Conservation (phyloP, 2,797 vertebrate genomes). For the Tapirus indicus region DNA sequence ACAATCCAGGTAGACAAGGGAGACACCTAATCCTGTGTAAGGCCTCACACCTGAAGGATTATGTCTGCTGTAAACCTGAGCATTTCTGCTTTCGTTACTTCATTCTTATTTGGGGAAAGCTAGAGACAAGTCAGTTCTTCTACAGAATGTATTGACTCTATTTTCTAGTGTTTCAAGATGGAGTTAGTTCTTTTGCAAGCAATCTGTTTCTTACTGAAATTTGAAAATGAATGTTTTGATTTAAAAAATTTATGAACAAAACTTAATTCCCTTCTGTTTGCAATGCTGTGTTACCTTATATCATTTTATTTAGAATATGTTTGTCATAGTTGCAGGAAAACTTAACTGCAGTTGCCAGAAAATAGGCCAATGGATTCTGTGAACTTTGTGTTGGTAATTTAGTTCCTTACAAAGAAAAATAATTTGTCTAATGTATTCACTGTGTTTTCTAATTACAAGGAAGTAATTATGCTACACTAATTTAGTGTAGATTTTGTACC, state of each 20-base stretch:
- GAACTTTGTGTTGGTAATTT: slow-evolving; percentile 25
- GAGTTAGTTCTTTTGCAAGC: not conserved
- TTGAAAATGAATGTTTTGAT: slow-evolving; percentile 38
- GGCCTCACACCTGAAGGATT: not conserved
- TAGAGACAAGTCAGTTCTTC: not conserved
- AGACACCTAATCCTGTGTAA: not conserved
- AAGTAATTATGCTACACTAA: not conserved
- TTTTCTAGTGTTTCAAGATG: not conserved
- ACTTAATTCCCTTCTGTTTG: not conserved
- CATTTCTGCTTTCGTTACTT: not conserved
- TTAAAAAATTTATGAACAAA: slow-evolving; percentile 9
- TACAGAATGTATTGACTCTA: not conserved
- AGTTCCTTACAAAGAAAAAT: slow-evolving; percentile 22
- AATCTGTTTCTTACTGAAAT: not conserved
- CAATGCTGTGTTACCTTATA: not conserved
- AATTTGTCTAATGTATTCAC: not conserved
- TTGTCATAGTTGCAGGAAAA: slow-evolving; percentile 53
- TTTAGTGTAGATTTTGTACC: not conserved
- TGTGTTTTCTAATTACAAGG: slow-evolving; percentile 43
- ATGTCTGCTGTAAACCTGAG: not conserved
- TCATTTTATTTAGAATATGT: slow-evolving; percentile 25
- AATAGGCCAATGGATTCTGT: not conserved
- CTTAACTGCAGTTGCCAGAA: slow-evolving; percentile 7
- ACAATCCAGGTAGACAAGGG: not conserved
- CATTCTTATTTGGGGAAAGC: not conserved